Conservation (phyloP, 2,113 vertebrate species). For the Pelobates fuscus region DNA sequence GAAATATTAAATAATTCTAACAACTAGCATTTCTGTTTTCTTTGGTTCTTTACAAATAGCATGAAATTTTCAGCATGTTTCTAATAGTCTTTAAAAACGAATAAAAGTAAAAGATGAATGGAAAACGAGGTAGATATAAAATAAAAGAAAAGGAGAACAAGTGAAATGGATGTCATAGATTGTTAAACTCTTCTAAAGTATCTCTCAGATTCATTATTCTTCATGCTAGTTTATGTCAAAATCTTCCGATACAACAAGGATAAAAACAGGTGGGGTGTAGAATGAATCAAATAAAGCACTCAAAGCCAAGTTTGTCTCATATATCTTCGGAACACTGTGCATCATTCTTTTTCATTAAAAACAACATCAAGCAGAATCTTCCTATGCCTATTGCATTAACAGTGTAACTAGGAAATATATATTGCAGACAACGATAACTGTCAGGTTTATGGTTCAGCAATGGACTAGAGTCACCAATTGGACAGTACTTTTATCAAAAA, state of each 20-base stretch:
- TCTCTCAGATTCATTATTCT: constrained; percentile 20
- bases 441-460: too few relatives aligned
- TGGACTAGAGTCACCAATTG: too few relatives aligned
- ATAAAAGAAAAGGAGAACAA: neutral
- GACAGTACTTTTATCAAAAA: too few relatives aligned
- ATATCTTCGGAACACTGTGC: neutral
- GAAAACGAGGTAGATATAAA: neutral
- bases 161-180: constrained; percentile 3
- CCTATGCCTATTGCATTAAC: constrained; percentile 1
- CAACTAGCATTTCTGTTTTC: too few relatives aligned
- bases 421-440: too few relatives aligned
- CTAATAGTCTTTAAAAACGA: constrained; percentile 13
- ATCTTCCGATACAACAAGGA: neutral
- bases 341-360: constrained; percentile 13
- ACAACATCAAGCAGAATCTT: constrained; percentile 7
- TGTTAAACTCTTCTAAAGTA: constrained; percentile 30
- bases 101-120: constrained; percentile 31
- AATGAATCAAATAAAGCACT: constrained; percentile 41
- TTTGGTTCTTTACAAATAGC: too few relatives aligned
- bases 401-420: too few relatives aligned
- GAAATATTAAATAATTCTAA: too few relatives aligned
- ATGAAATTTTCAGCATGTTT: too few relatives aligned
- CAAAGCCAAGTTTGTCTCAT: neutral
- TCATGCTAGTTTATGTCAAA: constrained; percentile 32
- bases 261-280: constrained; percentile 18